phyloP scores from a whole-genome alignment of 2,113 vertebrate species.

The Cacatua alba region DNA sequence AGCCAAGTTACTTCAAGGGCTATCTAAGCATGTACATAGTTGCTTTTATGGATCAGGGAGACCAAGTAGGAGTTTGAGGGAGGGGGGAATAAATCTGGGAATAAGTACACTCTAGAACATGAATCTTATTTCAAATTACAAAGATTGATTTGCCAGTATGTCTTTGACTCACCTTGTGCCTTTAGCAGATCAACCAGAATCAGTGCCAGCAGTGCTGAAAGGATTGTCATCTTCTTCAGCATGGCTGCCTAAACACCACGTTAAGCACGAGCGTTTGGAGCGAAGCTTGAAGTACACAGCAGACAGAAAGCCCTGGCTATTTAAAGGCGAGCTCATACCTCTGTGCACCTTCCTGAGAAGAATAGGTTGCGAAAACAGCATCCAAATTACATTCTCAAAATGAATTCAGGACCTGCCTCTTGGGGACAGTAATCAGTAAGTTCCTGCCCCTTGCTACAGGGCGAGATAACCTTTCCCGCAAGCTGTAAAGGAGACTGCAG shows the following conservation, averaged over 20 bases:
- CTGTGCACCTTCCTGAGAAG: neutral
- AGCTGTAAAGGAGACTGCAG: neutral
- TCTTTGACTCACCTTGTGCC: constrained; percentile 16
- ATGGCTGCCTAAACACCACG: neutral
- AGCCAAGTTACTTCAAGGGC: neutral
- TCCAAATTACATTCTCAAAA: neutral
- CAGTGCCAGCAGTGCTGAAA: constrained; percentile 11
- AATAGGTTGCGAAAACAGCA: constrained; percentile 13
- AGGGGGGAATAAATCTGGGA: neutral
- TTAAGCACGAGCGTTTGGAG: neutral
- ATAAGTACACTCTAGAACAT: neutral
- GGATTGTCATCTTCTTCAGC: neutral
- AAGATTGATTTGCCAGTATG: neutral
- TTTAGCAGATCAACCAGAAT: neutral
- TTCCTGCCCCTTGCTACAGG: neutral
- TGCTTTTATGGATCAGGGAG: neutral
- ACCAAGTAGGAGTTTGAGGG: neutral
- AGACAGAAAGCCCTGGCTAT: neutral
- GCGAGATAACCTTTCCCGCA: constrained; percentile 32
- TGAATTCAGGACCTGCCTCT: neutral
- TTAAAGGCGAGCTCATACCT: constrained; percentile 28
- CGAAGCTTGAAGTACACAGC: neutral
- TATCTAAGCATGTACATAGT: neutral
- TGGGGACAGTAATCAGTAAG: neutral
- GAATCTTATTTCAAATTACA: neutral